These are phyloP conservation scores for Geothlypis trichas DNA, from an alignment of 2,113 vertebrate species.

Conservation along the genomic window DNA sequence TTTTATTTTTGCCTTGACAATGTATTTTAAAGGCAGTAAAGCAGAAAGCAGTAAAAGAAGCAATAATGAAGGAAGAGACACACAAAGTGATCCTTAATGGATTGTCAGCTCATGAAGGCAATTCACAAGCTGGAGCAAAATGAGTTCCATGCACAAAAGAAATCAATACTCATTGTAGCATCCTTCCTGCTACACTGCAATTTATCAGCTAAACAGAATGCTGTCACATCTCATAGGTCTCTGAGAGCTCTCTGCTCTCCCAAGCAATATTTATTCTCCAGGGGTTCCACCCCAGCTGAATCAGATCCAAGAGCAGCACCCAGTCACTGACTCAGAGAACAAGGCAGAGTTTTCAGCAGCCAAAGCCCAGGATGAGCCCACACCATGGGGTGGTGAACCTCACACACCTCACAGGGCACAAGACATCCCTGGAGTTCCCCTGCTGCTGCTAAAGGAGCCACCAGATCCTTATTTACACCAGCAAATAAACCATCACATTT, in stretches of 20 bases:
- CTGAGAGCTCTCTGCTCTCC: conserved; percentile 7
- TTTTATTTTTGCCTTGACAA: conserved; percentile 66
- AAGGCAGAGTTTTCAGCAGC: not conserved
- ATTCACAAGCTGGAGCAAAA: conserved; percentile 67
- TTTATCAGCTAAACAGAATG: conserved; percentile 64
- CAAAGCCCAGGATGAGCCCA: not conserved
- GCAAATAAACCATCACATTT: not conserved
- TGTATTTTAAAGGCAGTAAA: conserved; percentile 69
- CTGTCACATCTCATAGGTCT: conserved; percentile 57
- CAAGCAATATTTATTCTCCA: conserved; percentile 12
- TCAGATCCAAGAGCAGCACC: not conserved
- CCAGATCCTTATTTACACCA: not conserved
- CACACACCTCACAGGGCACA: fast-evolving
- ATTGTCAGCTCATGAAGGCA: conserved; percentile 65
- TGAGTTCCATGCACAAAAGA: conserved; percentile 68
- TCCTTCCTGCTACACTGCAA: conserved; percentile 58
- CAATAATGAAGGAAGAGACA: conserved; percentile 70
- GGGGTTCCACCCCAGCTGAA: not conserved
- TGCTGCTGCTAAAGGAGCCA: not conserved
- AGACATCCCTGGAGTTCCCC: not conserved
- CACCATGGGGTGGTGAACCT: fast-evolving
- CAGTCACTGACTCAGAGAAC: not conserved
- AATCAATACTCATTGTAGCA: conserved; percentile 73
- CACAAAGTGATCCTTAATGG: conserved; percentile 70
- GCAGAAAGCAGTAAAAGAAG: conserved; percentile 71